Percentiles rank a stretch among this genome's conserved stretches.
Conservation (phyloP, 2,888 invertebrate genomes). For the Paralinhomoeus sp. region DNA sequence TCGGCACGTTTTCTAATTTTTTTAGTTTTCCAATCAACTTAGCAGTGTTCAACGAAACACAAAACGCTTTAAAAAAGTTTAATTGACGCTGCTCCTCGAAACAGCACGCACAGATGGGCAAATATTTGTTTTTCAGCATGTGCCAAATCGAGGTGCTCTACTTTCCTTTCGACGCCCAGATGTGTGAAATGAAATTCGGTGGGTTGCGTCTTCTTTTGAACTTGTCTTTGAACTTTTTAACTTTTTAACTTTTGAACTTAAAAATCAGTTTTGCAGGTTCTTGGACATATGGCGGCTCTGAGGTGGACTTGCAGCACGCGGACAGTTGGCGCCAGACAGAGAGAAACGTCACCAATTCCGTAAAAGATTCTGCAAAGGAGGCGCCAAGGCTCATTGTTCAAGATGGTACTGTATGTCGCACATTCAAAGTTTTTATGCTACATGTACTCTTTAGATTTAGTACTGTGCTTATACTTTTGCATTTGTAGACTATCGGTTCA, state of each 20-base stretch:
- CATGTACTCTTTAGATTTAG: not conserved
- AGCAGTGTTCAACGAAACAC: not conserved
- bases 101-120: not conserved
- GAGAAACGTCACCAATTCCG: no score
- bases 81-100: not conserved
- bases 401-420: no score
- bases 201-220: slow-evolving; percentile 1
- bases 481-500: no score
- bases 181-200: slow-evolving; percentile 25
- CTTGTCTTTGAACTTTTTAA: not conserved
- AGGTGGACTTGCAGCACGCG: slow-evolving; percentile 23
- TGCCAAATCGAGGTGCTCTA: slow-evolving; percentile 25
- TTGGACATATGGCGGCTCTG: slow-evolving; percentile 21
- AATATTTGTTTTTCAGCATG: slow-evolving; percentile 16
- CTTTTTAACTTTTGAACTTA: not conserved
- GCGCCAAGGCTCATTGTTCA: no score
- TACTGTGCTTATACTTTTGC: no score
- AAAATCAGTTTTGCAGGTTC: slow-evolving; percentile 5
- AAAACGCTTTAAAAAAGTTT: no score
- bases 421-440: no score
- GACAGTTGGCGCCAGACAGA: slow-evolving; percentile 8
- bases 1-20: no score
- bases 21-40: no score
- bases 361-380: no score
- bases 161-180: slow-evolving; percentile 24